Percentiles rank a stretch among this genome's conserved stretches.
These are phyloP conservation scores for Gracilinanus agilis DNA, from an alignment of 2,113 vertebrate species.

Conservation along the genomic window DNA sequence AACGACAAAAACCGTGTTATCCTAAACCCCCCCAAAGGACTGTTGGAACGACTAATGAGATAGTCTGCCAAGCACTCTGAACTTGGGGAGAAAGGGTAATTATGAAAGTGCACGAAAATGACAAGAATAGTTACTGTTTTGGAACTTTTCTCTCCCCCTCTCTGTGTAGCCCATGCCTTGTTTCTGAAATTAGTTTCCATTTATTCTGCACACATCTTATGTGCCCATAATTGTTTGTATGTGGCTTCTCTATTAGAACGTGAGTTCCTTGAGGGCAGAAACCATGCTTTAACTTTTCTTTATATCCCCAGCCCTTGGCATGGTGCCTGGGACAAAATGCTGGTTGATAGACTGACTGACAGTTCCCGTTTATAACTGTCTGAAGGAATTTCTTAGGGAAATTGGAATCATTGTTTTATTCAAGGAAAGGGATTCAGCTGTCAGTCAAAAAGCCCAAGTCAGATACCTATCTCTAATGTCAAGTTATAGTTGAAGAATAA, in stretches of 20 bases:
- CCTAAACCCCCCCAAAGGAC: too few relatives aligned
- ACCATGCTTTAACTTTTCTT: neutral
- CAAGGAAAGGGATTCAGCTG: neutral
- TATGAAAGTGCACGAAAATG: neutral
- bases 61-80: neutral
- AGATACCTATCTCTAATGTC: neutral
- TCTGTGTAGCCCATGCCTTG: neutral
- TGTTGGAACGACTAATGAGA: neutral
- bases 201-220: neutral
- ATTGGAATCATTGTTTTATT: neutral
- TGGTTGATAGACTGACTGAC: neutral
- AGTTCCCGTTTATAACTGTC: neutral
- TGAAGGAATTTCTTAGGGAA: constrained; percentile 27
- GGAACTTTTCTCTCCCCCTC: neutral
- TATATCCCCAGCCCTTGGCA: neutral
- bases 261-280: neutral
- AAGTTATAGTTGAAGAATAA: constrained; percentile 37
- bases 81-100: neutral
- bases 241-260: neutral
- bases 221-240: neutral
- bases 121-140: neutral
- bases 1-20: neutral
- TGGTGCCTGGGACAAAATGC: too few relatives aligned
- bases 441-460: neutral
- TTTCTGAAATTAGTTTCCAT: neutral